Conservation (phyloP, 2,113 vertebrate species). For the Brachyistius frenatus region DNA sequence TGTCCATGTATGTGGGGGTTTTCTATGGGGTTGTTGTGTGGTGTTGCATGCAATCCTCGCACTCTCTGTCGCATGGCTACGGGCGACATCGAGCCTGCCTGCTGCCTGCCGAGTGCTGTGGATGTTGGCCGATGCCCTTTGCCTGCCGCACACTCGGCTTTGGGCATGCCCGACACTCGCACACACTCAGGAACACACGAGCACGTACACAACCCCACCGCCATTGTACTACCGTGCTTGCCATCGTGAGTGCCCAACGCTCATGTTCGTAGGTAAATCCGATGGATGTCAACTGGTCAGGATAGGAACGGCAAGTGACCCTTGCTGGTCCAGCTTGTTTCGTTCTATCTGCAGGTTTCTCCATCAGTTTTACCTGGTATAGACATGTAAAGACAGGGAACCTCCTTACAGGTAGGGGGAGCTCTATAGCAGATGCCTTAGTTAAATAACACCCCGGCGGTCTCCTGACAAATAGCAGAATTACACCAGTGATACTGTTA, state of each 20-base stretch:
- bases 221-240: conserved; percentile 73
- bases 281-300: conserved; percentile 68
- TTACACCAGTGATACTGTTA: conserved; percentile 80
- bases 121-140: conserved; percentile 72
- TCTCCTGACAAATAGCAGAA: conserved; percentile 74
- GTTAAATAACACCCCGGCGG: conserved; percentile 53
- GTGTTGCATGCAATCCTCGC: conserved; percentile 66
- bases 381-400: conserved; percentile 76
- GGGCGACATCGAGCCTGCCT: conserved; percentile 58
- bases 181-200: conserved; percentile 67
- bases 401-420: conserved; percentile 83
- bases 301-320: conserved; percentile 64
- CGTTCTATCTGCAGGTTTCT: conserved; percentile 73
- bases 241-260: conserved; percentile 81
- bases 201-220: conserved; percentile 67
- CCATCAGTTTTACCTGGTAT: conserved; percentile 77
- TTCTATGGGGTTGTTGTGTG: conserved; percentile 40
- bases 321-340: conserved; percentile 55
- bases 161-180: conserved; percentile 72
- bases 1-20: conserved; percentile 46
- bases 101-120: conserved; percentile 66
- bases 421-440: conserved; percentile 82
- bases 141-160: conserved; percentile 58
- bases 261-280: conserved; percentile 79
- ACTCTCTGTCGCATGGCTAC: conserved; percentile 80